phyloP scores from a whole-genome alignment of 2,797 vertebrate genomes.

The Trichosurus vulpecula region DNA sequence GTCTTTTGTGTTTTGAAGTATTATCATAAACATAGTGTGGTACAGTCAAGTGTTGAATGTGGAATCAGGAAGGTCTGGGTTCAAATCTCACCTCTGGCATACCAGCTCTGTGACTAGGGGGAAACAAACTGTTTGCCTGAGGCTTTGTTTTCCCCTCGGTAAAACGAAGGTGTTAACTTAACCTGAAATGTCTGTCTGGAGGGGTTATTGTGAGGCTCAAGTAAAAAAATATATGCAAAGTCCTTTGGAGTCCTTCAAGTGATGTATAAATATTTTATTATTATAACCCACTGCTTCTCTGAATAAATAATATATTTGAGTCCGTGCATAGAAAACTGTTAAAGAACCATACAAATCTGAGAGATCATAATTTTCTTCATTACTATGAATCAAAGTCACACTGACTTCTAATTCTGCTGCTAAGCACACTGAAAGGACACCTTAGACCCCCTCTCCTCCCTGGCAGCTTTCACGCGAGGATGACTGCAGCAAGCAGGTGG shows the following conservation, averaged over 20 bases:
- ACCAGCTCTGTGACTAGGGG: not conserved
- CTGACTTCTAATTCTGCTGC: not conserved
- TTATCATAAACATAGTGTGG: not conserved
- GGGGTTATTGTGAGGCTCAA: not conserved
- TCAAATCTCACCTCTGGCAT: not conserved
- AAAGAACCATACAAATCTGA: not conserved
- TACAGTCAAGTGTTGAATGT: not conserved
- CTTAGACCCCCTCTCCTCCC: not conserved
- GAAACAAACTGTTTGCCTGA: not conserved
- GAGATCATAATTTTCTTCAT: not conserved
- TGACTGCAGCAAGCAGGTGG: not conserved
- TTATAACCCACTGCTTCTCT: not conserved
- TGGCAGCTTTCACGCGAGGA: not conserved
- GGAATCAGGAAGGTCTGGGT: not conserved
- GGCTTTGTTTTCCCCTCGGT: too few species aligned
- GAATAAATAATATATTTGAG: not conserved
- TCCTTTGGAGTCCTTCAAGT: not conserved
- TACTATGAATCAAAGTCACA: not conserved
- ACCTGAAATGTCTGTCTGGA: not conserved
- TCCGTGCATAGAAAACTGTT: not conserved
- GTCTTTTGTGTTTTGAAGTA: not conserved
- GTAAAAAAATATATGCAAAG: not conserved
- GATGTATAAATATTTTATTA: not conserved
- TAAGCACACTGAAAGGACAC: not conserved
- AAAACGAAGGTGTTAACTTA: not conserved